A percentile compares a stretch with the other conserved stretches of the same genome.
phyloP scores from a whole-genome alignment of 2,113 vertebrate species.

The Cyprinodon brontotheroides region DNA sequence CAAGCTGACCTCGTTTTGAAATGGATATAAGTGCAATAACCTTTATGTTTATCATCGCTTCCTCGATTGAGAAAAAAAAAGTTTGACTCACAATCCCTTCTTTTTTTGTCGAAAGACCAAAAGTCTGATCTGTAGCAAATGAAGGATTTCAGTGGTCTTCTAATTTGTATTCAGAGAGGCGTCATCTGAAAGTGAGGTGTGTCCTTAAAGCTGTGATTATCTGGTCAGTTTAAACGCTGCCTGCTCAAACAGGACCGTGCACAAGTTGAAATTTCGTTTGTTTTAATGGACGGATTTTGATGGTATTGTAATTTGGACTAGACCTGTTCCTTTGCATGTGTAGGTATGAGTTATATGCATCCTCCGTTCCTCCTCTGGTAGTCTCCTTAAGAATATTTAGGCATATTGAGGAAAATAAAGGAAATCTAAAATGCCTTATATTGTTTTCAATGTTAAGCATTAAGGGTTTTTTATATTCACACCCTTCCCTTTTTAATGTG shows the following conservation, averaged over 20 bases:
- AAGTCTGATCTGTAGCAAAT: slow-evolving; percentile 72
- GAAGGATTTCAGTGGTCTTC: slow-evolving; percentile 60
- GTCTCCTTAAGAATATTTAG: slow-evolving; percentile 70
- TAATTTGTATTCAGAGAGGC: slow-evolving; percentile 67
- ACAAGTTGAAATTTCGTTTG: slow-evolving; percentile 62
- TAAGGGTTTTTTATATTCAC: slow-evolving; percentile 62
- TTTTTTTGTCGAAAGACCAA: slow-evolving; percentile 68
- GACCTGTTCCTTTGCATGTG: slow-evolving; percentile 75
- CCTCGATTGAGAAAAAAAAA: slow-evolving; percentile 54
- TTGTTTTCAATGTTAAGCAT: slow-evolving; percentile 75
- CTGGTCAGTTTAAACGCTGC: slow-evolving; percentile 70
- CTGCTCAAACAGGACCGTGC: slow-evolving; percentile 71
- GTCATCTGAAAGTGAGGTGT: slow-evolving; percentile 73
- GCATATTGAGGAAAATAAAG: slow-evolving; percentile 73
- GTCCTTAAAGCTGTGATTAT: slow-evolving; percentile 80
- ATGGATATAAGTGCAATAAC: slow-evolving; percentile 82
- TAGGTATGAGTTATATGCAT: slow-evolving; percentile 74
- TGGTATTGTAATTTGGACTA: slow-evolving; percentile 66
- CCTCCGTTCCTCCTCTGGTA: slow-evolving; percentile 69
- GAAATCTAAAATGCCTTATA: slow-evolving; percentile 78
- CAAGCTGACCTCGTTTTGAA: slow-evolving; percentile 75
- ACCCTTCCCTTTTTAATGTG: slow-evolving; percentile 72
- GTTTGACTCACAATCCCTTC: slow-evolving; percentile 47
- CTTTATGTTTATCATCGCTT: slow-evolving; percentile 78
- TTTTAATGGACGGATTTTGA: slow-evolving; percentile 55